Percentiles rank a stretch among this genome's conserved stretches.
Conservation (phyloP, 2,113 vertebrate genomes). For the Thalassoma bifasciatum region DNA sequence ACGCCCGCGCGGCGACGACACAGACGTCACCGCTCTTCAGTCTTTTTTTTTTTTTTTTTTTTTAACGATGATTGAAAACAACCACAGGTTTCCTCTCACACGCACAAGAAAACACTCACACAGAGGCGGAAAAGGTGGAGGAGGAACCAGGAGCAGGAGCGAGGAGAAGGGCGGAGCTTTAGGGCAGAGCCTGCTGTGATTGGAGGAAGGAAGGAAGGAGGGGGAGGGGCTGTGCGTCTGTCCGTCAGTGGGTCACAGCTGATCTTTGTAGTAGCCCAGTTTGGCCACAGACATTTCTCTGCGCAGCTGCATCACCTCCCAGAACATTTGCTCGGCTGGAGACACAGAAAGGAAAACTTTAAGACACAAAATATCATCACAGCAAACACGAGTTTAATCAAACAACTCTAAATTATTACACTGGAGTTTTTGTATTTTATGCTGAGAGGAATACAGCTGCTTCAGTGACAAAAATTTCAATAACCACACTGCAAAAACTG, state of each 20-base stretch:
- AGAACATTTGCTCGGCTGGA: constrained; percentile 98
- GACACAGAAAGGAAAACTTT: background rate
- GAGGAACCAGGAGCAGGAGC: background rate
- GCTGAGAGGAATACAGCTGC: too few relatives aligned
- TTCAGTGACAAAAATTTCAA: too few relatives aligned
- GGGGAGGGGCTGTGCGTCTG: too few relatives aligned
- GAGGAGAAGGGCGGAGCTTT: constrained; percentile 36
- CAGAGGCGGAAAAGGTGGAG: background rate
- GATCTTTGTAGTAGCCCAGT: constrained; percentile 97
- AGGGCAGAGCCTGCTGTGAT: constrained; percentile 36
- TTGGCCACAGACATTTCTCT: constrained; percentile 98
- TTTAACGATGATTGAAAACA: constrained; percentile 17
- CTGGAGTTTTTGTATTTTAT: too few relatives aligned
- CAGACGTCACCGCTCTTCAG: constrained; percentile 12
- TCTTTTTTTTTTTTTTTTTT: too few relatives aligned
- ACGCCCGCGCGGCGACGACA: constrained; percentile 7
- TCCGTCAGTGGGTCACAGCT: constrained; percentile 85
- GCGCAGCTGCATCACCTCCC: constrained; percentile 98
- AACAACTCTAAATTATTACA: too few relatives aligned
- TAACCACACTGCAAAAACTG: too few relatives aligned
- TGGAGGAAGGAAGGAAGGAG: constrained; percentile 42
- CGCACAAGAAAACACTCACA: constrained; percentile 32
- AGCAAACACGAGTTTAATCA: too few relatives aligned
- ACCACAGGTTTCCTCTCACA: constrained; percentile 17
- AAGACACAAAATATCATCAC: too few relatives aligned